These are phyloP conservation scores for Babyrousa celebensis DNA, from an alignment of 2,797 vertebrate genomes.

Conservation along the genomic window DNA sequence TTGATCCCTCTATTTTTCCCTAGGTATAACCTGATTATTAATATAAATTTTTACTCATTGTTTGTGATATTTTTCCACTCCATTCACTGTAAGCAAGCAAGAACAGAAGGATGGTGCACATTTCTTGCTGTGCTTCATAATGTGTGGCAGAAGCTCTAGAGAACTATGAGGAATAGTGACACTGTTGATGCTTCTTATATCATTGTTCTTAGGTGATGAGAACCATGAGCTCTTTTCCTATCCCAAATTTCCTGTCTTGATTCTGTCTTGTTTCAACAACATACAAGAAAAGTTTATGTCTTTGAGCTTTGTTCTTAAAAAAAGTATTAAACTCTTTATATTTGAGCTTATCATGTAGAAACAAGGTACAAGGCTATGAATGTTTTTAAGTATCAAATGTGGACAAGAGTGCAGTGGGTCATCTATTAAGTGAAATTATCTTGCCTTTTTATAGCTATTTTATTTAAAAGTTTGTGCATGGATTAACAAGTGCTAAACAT, in stretches of 20 bases:
- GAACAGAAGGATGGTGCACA: neutral
- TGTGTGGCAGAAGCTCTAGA: neutral
- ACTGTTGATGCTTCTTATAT: neutral
- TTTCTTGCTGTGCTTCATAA: neutral
- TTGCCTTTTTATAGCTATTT: neutral
- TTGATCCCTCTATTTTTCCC: neutral
- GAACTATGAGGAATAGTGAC: neutral
- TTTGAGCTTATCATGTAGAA: neutral
- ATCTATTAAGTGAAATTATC: neutral
- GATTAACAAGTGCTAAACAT: neutral
- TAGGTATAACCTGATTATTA: neutral
- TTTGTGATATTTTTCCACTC: neutral
- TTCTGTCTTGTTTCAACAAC: neutral
- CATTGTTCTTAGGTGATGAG: neutral
- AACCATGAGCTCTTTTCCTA: neutral
- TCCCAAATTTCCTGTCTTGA: neutral
- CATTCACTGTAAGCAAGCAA: neutral
- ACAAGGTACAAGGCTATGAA: neutral
- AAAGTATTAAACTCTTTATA: neutral
- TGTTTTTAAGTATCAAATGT: constrained; percentile 26
- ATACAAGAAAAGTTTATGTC: neutral
- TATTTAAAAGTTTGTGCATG: neutral
- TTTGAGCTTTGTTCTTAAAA: constrained; percentile 13
- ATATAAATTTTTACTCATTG: neutral
- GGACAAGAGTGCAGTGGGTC: neutral